phyloP scores from a whole-genome alignment of 2,113 vertebrate species.

The Gymnogyps californianus region DNA sequence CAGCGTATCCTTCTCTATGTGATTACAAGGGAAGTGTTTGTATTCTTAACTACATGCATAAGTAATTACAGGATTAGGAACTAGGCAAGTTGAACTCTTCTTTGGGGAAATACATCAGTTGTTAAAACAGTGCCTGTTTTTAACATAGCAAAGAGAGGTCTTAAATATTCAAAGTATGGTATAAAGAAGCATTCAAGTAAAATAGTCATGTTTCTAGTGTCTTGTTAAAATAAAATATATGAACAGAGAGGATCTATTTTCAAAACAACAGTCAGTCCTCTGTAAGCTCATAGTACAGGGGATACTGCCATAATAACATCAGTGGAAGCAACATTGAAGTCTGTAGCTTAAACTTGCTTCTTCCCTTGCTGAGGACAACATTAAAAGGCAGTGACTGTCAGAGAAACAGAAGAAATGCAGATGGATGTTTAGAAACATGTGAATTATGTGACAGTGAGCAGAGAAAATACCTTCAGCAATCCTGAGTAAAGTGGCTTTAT shows the following conservation, averaged over 20 bases:
- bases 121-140: not conserved
- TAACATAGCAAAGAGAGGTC: not conserved
- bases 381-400: not conserved
- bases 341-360: not conserved
- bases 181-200: not conserved
- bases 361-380: not conserved
- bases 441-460: not conserved
- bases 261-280: not conserved
- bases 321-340: not conserved
- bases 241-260: not conserved
- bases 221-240: not conserved
- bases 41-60: not conserved
- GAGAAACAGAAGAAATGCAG: slow-evolving; percentile 15
- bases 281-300: not conserved
- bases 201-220: not conserved
- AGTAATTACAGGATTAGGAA: slow-evolving; percentile 1
- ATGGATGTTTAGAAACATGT: not conserved
- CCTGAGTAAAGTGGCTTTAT: not conserved
- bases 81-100: not conserved
- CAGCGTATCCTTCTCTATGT: not conserved
- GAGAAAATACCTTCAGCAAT: not conserved
- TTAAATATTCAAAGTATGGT: not conserved
- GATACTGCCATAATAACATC: not conserved
- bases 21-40: not conserved
- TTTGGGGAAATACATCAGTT: not conserved